Conservation (phyloP, 1,140 invertebrate genomes). For the Drosophila prosaltans region DNA sequence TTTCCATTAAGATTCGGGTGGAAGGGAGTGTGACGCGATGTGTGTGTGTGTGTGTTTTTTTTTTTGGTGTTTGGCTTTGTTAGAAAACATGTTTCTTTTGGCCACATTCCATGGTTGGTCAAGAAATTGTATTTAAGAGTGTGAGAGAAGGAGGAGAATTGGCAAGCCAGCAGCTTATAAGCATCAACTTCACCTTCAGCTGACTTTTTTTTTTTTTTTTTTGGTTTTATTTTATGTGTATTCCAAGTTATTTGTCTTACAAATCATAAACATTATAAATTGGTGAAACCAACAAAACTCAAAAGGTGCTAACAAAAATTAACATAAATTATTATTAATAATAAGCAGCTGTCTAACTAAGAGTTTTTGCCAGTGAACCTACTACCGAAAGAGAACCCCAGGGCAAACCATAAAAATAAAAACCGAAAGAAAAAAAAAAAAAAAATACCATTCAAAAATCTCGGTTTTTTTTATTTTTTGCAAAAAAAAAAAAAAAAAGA, state of each 20-base stretch:
- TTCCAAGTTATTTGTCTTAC: conserved; percentile 63
- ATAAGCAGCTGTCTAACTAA: conserved; percentile 58
- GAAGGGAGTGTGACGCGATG: too few relatives aligned
- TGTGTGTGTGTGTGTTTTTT: too few relatives aligned
- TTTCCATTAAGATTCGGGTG: conserved; percentile 52
- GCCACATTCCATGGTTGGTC: conserved; percentile 53
- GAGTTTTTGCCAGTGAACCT: conserved; percentile 14
- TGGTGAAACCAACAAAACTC: conserved; percentile 56
- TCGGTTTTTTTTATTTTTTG: background rate
- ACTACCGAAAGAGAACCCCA: background rate
- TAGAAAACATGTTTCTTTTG: conserved; percentile 74
- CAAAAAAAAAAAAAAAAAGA: background rate
- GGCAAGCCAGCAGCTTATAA: conserved; percentile 47
- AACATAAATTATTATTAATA: conserved; percentile 78
- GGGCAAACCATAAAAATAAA: background rate
- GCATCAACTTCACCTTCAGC: background rate
- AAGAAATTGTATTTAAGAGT: background rate
- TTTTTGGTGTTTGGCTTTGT: conserved; percentile 40
- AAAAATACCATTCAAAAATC: conserved; percentile 4
- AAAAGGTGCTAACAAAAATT: conserved; percentile 71
- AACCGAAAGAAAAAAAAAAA: too few relatives aligned
- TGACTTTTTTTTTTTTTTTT: conserved; percentile 43
- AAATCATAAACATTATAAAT: conserved; percentile 76
- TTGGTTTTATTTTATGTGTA: conserved; percentile 18
- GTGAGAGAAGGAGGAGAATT: conserved; percentile 68